Base-by-base conservation (phyloP, 2,113 vertebrate genomes). In the Erythrolamprus reginae region DNA sequence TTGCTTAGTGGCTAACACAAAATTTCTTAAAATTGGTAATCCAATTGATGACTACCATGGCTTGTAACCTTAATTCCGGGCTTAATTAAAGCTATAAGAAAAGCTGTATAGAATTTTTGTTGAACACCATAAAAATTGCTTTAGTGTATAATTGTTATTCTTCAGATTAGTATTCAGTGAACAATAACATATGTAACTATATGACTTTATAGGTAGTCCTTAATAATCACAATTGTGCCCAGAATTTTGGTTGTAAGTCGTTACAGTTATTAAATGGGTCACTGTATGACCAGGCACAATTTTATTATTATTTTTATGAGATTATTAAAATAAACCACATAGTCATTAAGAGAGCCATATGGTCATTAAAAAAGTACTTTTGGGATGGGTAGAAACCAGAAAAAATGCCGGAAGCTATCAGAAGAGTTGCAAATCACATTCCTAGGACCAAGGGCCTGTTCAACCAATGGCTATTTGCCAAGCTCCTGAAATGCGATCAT, bases 161-260 rank as follows among this genome's bases (percentile, higher is more conserved):
- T 61, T 94, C 89, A 90, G 24, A 42, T 89, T 90, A 65, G 83
- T 12, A 42, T 92, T 91, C 86, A n/a, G 42, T 24, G 85, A 91
- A 93, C 28, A 48, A 70, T 70, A 82, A 47, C 6, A 5, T 0
- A 12, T 51, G 77, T 92, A 86, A 82, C 21, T 89, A 82, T 92
- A 1, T 0, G 50, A 90, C 61, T 56, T 92, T 91, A 28, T 1
- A 61, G 56, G 26, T 61, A 61, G 56, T 61, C 26, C 56, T n/a
- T 61, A 61, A 61, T 61, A 61, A 61, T n/a, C 58, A 61, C 10
- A 61, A 61, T 61, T 61, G 55, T 28, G 26, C 10, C 58, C 26
- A 61, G 10, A 61, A n/a, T 61, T 61, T 61, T 61, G 26, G 10
- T 61, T 61, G 4, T 61, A 61, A n/a, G 26, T 61, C 55, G 5